These are phyloP conservation scores for Vireo griseus DNA, from an alignment of 2,797 vertebrate species.

Conservation along the genomic window DNA sequence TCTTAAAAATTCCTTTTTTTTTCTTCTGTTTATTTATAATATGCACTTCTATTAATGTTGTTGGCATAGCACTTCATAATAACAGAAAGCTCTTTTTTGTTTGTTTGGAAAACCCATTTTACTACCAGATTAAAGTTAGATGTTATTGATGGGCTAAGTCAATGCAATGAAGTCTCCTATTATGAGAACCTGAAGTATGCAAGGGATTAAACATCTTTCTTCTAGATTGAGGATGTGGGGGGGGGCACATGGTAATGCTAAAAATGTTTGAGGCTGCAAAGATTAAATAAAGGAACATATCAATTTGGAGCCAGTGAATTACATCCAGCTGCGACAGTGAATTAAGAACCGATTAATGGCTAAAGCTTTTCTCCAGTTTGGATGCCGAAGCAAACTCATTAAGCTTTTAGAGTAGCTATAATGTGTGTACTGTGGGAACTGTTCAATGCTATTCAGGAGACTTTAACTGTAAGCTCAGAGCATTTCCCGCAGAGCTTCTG, in stretches of 20 bases:
- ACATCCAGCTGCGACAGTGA: conserved; percentile 84
- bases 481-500: conserved; percentile 97
- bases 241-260: conserved; percentile 70
- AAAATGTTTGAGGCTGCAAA: conserved; percentile 80
- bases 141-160: conserved; percentile 63
- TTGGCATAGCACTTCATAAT: not conserved
- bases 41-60: conserved; percentile 22
- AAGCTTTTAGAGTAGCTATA: conserved; percentile 92
- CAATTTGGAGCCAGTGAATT: conserved; percentile 83
- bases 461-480: conserved; percentile 89
- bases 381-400: conserved; percentile 91
- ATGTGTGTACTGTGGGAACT: conserved; percentile 92
- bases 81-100: conserved; percentile 25
- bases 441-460: conserved; percentile 93
- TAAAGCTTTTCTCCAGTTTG: conserved; percentile 84
- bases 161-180: conserved; percentile 66
- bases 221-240: conserved; percentile 42
- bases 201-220: conserved; percentile 72
- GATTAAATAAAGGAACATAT: conserved; percentile 84
- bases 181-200: conserved; percentile 68
- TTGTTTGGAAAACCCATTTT: conserved; percentile 67
- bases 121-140: conserved; percentile 69
- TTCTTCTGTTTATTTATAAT: not conserved
- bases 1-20: not conserved
- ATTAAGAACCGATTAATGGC: conserved; percentile 86